These are phyloP conservation scores for Drosophila tani DNA, from an alignment of 1,140 invertebrate genomes.

Conservation along the genomic window DNA sequence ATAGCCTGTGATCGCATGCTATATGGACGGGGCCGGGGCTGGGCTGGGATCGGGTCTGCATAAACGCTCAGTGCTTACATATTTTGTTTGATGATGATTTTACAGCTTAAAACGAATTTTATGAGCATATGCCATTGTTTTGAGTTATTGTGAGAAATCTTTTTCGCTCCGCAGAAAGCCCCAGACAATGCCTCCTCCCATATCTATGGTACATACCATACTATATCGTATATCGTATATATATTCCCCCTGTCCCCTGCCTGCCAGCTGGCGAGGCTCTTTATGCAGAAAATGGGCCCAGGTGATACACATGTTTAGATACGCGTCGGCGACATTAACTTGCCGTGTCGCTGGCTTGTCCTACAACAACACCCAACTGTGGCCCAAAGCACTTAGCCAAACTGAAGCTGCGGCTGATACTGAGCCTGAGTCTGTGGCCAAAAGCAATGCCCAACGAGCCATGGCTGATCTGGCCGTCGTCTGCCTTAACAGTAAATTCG, in stretches of 20 bases:
- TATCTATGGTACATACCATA: not conserved
- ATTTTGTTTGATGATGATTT: conserved; percentile 84
- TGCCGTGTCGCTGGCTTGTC: conserved; percentile 47
- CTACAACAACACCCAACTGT: conserved; percentile 50
- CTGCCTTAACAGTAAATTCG: conserved; percentile 80
- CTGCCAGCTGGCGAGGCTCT: conserved; percentile 14
- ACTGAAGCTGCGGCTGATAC: conserved; percentile 5
- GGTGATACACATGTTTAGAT: conserved; percentile 83
- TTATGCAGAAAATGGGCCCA: conserved; percentile 50
- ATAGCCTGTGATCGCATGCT: conserved; percentile 63
- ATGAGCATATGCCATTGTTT: conserved; percentile 84
- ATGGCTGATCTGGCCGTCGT: conserved; percentile 47
- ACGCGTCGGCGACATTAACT: conserved; percentile 79
- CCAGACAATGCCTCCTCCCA: conserved; percentile 34
- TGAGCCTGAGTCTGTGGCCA: conserved; percentile 12
- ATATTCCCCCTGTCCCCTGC: not conserved
- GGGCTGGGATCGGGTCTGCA: conserved; percentile 47
- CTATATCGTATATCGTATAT: conserved; percentile 1
- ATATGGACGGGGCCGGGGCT: conserved; percentile 14
- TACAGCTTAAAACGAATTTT: conserved; percentile 85
- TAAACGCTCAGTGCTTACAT: conserved; percentile 71
- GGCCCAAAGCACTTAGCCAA: conserved; percentile 51
- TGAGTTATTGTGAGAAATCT: conserved; percentile 83
- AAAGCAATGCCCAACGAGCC: conserved; percentile 39
- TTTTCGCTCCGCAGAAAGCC: conserved; percentile 21